Evolutionary conservation across 2,888 invertebrate genomes (phyloP).

Genomic region (Peribatodes rhomboidaria): DNA sequence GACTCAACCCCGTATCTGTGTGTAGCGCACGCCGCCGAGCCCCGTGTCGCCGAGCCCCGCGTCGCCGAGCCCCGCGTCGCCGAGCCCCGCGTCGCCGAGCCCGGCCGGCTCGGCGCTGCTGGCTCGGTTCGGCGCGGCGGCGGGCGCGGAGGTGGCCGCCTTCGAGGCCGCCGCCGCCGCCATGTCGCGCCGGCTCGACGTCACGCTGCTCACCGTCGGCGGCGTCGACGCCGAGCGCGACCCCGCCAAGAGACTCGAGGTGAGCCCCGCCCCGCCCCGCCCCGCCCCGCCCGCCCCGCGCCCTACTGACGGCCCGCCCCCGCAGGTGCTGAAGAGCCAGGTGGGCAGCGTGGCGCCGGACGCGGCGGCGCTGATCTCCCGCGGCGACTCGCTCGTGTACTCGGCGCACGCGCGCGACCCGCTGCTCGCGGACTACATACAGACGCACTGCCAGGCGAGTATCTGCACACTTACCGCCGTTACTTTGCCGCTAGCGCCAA

Average conservation of each 20-base stretch:
- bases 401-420: slow-evolving; percentile 87
- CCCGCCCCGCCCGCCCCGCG: neutral
- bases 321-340: slow-evolving; percentile 88
- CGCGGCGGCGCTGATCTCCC: slow-evolving; percentile 91
- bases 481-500: no score
- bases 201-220: slow-evolving; percentile 86
- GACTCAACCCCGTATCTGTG: no score
- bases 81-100: neutral
- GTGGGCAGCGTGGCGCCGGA: slow-evolving; percentile 89
- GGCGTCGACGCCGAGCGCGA: slow-evolving; percentile 87
- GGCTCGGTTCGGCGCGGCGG: slow-evolving; percentile 45
- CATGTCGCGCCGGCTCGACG: slow-evolving; percentile 85
- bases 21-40: neutral
- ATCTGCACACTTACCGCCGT: no score
- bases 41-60: no score
- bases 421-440: slow-evolving; percentile 85
- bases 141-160: slow-evolving; percentile 55
- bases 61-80: no score
- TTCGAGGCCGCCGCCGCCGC: slow-evolving; percentile 57
- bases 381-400: slow-evolving; percentile 91
- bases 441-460: slow-evolving; percentile 79
- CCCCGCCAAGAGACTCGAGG: slow-evolving; percentile 88
- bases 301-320: neutral
- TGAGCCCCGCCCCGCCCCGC: slow-evolving; percentile 47
- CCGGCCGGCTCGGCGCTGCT: slow-evolving; percentile 15